Percentiles rank a stretch among this genome's conserved stretches.
Evolutionary conservation across 2,113 vertebrate genomes (phyloP).

Genomic region (Triplophysa siluroides): DNA sequence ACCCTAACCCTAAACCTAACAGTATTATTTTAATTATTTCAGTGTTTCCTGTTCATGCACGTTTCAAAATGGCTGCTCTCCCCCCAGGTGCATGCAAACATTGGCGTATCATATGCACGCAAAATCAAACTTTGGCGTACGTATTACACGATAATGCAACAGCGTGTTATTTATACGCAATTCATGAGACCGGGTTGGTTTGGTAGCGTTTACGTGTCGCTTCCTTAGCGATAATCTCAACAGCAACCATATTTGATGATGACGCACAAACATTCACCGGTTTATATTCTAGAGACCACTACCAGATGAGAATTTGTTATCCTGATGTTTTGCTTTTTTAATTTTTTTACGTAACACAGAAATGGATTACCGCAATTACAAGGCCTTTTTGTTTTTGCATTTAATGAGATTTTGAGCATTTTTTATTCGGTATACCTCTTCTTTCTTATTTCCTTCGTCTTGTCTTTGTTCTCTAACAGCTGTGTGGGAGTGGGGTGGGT

Average conservation of each 20-base stretch:
- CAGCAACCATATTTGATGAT: not conserved
- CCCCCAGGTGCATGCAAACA: too few relatives aligned
- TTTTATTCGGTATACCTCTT: constrained; percentile 23
- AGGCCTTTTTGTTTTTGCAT: constrained; percentile 45
- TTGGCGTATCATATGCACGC: too few relatives aligned
- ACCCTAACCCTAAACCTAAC: too few relatives aligned
- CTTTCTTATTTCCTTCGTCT: not conserved
- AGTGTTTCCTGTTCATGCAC: too few relatives aligned
- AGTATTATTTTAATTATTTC: too few relatives aligned
- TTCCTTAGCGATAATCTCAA: not conserved
- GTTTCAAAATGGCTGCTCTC: too few relatives aligned
- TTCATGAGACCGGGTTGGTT: too few relatives aligned
- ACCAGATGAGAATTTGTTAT: constrained; percentile 39
- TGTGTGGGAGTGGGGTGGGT: constrained; percentile 42
- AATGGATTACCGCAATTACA: constrained; percentile 65
- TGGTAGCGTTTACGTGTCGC: not conserved
- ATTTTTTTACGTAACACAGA: constrained; percentile 63
- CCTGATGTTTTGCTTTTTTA: constrained; percentile 27
- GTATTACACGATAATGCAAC: too few relatives aligned
- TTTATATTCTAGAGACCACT: not conserved
- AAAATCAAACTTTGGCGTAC: too few relatives aligned
- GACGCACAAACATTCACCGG: not conserved
- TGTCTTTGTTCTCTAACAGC: constrained; percentile 39
- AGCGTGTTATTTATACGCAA: too few relatives aligned
- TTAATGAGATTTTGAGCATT: constrained; percentile 58